These are phyloP conservation scores for Syncerus caffer DNA, from an alignment of 2,797 vertebrate species.

Conservation along the genomic window DNA sequence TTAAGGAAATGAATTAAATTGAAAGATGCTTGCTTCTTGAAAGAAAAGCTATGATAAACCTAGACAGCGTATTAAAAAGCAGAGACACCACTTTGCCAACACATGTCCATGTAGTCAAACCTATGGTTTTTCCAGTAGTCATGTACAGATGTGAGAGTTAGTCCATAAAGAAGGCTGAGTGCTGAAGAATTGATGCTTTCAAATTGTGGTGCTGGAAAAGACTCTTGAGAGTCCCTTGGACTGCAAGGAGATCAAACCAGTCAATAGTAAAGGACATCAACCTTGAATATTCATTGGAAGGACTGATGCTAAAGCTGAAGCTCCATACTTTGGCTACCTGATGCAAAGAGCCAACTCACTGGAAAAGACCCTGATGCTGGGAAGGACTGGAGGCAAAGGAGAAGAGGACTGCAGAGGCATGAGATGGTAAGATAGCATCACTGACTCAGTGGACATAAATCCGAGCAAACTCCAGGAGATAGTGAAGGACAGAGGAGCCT, in stretches of 20 bases:
- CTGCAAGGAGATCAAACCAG: background rate
- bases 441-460: background rate
- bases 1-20: background rate
- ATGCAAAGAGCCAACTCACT: background rate
- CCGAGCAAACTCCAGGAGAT: background rate
- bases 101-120: background rate
- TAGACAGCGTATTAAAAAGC: background rate
- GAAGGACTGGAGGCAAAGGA: background rate
- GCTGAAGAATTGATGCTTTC: background rate
- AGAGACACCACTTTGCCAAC: background rate
- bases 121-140: background rate
- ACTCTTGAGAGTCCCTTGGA: background rate
- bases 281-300: background rate
- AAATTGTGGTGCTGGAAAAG: background rate
- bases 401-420: background rate
- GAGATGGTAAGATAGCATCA: background rate
- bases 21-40: background rate
- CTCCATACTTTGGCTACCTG: background rate
- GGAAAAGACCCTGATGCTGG: background rate
- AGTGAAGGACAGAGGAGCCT: background rate
- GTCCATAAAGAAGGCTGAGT: background rate
- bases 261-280: background rate
- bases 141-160: background rate
- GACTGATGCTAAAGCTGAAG: background rate
- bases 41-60: background rate